These are phyloP conservation scores for Remorina albescens DNA, from an alignment of 2,797 vertebrate species.

Conservation along the genomic window DNA sequence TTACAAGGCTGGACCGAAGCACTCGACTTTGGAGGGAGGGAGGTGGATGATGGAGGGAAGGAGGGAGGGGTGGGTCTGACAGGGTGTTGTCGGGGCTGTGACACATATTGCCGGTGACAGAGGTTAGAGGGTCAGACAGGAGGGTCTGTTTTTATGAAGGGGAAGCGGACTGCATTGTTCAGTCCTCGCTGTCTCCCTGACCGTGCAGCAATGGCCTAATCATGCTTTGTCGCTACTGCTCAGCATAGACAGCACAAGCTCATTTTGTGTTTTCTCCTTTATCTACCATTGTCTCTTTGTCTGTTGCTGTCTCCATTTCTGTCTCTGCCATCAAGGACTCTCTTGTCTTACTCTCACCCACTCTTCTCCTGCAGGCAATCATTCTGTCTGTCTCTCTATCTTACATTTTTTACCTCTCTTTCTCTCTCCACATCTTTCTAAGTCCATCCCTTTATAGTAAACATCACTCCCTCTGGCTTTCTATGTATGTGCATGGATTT, in stretches of 20 bases:
- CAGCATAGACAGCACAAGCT: conserved; percentile 64
- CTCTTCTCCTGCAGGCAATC: conserved; percentile 23
- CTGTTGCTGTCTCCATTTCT: conserved; percentile 50
- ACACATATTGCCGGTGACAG: conserved; percentile 87
- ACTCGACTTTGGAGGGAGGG: conserved; percentile 35
- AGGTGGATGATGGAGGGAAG: conserved; percentile 24
- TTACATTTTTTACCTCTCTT: conserved; percentile 5
- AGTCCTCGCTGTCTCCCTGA: conserved; percentile 72
- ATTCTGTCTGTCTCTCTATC: conserved; percentile 16
- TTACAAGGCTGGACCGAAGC: conserved; percentile 61
- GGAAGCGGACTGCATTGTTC: conserved; percentile 83
- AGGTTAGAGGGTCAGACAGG: conserved; percentile 87
- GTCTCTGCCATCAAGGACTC: conserved; percentile 13
- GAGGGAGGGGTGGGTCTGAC: conserved; percentile 62
- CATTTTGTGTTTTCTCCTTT: conserved; percentile 68
- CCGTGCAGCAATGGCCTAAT: conserved; percentile 83
- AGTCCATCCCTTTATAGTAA: conserved; percentile 46
- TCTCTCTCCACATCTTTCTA: conserved; percentile 29
- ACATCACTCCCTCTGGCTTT: conserved; percentile 57
- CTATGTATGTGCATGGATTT: conserved; percentile 71
- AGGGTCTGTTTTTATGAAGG: conserved; percentile 86
- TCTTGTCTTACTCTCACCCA: conserved; percentile 2
- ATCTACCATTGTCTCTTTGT: conserved; percentile 67
- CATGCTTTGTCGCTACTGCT: conserved; percentile 78
- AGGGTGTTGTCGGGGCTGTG: conserved; percentile 77